phyloP scores from a whole-genome alignment of 2,797 vertebrate genomes.

The Echiichthys vipera region DNA sequence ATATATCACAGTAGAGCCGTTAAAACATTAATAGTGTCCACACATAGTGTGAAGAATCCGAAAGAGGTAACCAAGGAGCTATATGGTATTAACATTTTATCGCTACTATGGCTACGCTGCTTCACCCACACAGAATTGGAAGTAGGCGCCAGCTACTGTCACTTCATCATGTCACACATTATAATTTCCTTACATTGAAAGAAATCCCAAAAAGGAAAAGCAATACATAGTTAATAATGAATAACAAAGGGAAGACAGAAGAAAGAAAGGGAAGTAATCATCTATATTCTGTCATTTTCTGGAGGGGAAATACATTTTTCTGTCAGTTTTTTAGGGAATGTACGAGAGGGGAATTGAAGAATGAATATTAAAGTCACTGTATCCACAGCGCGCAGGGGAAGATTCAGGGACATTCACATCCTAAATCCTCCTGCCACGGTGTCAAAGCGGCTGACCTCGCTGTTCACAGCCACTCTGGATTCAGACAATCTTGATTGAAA shows the following conservation, averaged over 20 bases:
- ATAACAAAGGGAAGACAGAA: slow-evolving; percentile 39
- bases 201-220: slow-evolving; percentile 51
- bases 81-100: slow-evolving; percentile 76
- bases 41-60: slow-evolving; percentile 65
- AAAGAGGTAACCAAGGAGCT: slow-evolving; percentile 76
- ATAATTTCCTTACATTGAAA: slow-evolving; percentile 62
- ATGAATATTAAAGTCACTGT: slow-evolving; percentile 44
- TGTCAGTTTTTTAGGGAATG: slow-evolving; percentile 44
- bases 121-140: slow-evolving; percentile 60
- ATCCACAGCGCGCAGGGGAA: slow-evolving; percentile 15
- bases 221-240: slow-evolving; percentile 65
- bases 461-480: slow-evolving; percentile 33
- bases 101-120: slow-evolving; percentile 63
- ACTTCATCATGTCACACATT: slow-evolving; percentile 75
- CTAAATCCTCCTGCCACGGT: slow-evolving; percentile 55
- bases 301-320: slow-evolving; percentile 45
- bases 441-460: slow-evolving; percentile 62
- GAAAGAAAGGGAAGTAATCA: slow-evolving; percentile 53
- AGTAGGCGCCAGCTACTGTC: slow-evolving; percentile 55
- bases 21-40: slow-evolving; percentile 76
- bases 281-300: slow-evolving; percentile 57
- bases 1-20: slow-evolving; percentile 68
- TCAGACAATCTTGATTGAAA: slow-evolving; percentile 48
- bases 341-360: slow-evolving; percentile 24
- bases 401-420: slow-evolving; percentile 26